Evolutionary conservation across 1,140 invertebrate species (phyloP), one percentile per base, ranked within the genome.

Genomic region (Pseudachorutes palmiensis): DNA sequence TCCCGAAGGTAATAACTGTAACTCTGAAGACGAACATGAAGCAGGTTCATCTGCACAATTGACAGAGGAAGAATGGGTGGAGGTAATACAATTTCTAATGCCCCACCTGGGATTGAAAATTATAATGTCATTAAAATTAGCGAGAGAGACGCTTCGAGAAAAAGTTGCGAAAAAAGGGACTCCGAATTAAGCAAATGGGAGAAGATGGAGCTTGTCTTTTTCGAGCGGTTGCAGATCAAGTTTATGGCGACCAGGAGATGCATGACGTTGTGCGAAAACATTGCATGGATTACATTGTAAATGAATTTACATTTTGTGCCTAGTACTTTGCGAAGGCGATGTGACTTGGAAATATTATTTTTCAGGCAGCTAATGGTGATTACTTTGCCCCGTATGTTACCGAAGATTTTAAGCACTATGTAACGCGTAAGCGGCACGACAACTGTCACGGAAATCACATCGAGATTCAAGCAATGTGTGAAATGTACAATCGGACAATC

Each of bases 201-300:
- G 90, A 94, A 78, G 92, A 96, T 80, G 93, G 92, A n/a, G 91
- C 92, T 29, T 96, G 92, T 77, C 78, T 96, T 9, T 96, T 96
- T 78, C 81, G 93, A 74, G 89, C 93, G 24, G 90, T 95, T 58
- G 91, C 92, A 69, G 90, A 94, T 79, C 92, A 95, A 81, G 87
- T 96, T 33, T 95, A 90, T 79, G 92, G 93, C 2, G 91, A 95
- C 78, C 89, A 95, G 80, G 92, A 93, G 75, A 92, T 94, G 89
- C 92, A 96, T 78, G 81, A 82, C 65, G 82, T 87, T 66, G 89
- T 95, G 24, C 82, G 92, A 41, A 87, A 89, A 75, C 85, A 91
- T 72, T 95, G 92, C 77, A 92, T 95, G 86, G 92, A 96, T 80
- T 95, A 95, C 75, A 91, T 96, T 81, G 90, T 92, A 80, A 45